Evolutionary conservation across 2,888 invertebrate species (phyloP), one percentile per base, ranked within the genome.

Genomic region (Uropetala carovei): DNA sequence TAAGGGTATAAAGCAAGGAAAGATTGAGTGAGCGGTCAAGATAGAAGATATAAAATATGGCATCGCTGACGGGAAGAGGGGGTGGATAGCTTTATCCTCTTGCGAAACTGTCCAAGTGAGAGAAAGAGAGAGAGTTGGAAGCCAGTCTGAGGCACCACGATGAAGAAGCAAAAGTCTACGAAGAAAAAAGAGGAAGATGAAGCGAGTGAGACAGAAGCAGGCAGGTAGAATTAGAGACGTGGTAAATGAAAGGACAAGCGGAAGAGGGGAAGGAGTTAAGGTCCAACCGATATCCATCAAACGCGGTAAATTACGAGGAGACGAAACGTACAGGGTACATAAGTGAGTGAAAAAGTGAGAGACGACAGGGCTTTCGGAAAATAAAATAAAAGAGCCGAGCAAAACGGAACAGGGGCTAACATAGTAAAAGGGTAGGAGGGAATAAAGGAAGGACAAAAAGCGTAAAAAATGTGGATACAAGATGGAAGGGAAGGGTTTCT

Each of bases 1-100:
- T 30, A 86, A 30, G 64, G 60, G 13, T 68, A 43, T 68, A 68
- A 89, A 89, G 43, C 27, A 89, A 64, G 89, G 27, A 60, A 43
- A 68, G 64, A 68, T 89, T 27, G 89, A 68, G 89, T 60, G 86
- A 30, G 60, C 56, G 89, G 89, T 56, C 89, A 89, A 68, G 64
- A 64, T 30, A 60, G 85, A 16, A 60, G 89, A n/a, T 64, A 68
- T 89, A 89, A 89, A 68, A 89, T 89, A 68, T 68, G 89, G 89
- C n/a, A 56, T n/a, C 43, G n/a, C 60, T 16, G 64, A 75, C 10
- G 43, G 10, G 43, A 64, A 86, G 60, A n/a, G 86, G 18, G 16
- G 27, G 16, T 10, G 60, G 64, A 89, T n/a, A 14, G 30, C 64
- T 89, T 89, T 43, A 89, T 89, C 43, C 89, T 86, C 27, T 16